Percentiles rank a stretch among this genome's conserved stretches.
phyloP scores from a whole-genome alignment of 1,140 invertebrate species.

The Daktulosphaira vitifoliae region DNA sequence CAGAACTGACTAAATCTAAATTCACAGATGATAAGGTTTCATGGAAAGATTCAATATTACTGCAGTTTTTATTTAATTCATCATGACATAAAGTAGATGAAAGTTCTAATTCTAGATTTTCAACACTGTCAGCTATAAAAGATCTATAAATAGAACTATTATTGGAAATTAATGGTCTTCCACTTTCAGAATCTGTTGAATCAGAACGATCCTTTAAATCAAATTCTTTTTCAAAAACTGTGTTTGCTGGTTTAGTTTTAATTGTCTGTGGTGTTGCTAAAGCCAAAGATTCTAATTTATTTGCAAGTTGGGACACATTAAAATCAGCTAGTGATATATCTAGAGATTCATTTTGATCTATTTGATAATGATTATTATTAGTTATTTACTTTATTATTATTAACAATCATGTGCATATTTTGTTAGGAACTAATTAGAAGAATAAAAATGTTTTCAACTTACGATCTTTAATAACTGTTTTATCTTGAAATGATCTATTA shows the following conservation, averaged over 20 bases:
- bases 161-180: slow-evolving; percentile 17
- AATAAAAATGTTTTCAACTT: too few species aligned
- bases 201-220: slow-evolving; percentile 16
- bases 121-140: slow-evolving; percentile 19
- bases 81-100: slow-evolving; percentile 6
- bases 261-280: slow-evolving; percentile 22
- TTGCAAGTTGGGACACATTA: slow-evolving; percentile 17
- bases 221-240: slow-evolving; percentile 11
- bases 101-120: slow-evolving; percentile 18
- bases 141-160: slow-evolving; percentile 25
- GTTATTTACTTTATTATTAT: too few species aligned
- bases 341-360: background rate
- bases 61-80: background rate
- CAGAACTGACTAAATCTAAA: slow-evolving; percentile 20
- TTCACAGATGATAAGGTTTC: slow-evolving; percentile 20
- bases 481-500: slow-evolving; percentile 29
- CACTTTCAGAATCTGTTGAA: slow-evolving; percentile 26
- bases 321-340: slow-evolving; percentile 1
- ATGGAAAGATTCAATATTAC: slow-evolving; percentile 17
- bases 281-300: slow-evolving; percentile 26
- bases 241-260: background rate
- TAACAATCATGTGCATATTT: too few species aligned
- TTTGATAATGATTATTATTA: background rate
- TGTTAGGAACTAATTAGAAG: too few species aligned
- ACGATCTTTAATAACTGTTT: background rate